A percentile compares a stretch with the other conserved stretches of the same genome.
These are phyloP conservation scores for Tridacna gigas DNA, from an alignment of 2,888 invertebrate genomes.

Conservation along the genomic window DNA sequence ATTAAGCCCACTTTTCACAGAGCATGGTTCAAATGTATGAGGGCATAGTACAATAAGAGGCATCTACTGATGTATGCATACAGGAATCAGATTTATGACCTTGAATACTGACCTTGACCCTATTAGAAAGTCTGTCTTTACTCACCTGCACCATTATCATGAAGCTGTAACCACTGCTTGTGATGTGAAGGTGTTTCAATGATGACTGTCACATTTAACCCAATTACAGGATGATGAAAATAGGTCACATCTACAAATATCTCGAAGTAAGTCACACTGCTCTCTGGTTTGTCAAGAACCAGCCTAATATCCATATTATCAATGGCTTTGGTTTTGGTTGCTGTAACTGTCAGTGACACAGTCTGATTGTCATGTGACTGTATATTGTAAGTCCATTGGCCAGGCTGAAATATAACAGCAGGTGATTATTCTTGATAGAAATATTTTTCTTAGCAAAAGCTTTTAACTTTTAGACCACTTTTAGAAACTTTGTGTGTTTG, in stretches of 20 bases:
- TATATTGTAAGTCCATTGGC: constrained; percentile 7
- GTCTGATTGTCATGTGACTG: constrained; percentile 2
- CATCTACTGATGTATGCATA: no score
- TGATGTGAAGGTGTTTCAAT: constrained; percentile 60
- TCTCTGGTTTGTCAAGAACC: constrained; percentile 1
- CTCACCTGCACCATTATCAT: constrained; percentile 76
- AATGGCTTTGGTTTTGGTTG: neutral
- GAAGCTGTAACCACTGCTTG: constrained; percentile 39
- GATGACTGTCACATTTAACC: constrained; percentile 69
- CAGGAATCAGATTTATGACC: no score
- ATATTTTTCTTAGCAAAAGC: no score
- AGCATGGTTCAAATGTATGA: no score
- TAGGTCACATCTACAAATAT: constrained; percentile 68
- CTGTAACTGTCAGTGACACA: neutral
- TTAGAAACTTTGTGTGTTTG: no score
- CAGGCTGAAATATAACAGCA: constrained; percentile 1
- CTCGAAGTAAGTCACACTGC: neutral
- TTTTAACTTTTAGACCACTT: no score
- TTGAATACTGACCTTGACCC: no score
- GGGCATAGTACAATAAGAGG: no score
- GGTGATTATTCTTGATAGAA: no score
- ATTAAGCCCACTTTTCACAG: no score
- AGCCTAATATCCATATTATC: constrained; percentile 2
- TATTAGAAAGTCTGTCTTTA: no score
- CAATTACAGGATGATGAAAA: constrained; percentile 66